Percentiles rank a stretch among this genome's conserved stretches.
phyloP scores from a whole-genome alignment of 2,113 vertebrate species.

The Desmodus rotundus region DNA sequence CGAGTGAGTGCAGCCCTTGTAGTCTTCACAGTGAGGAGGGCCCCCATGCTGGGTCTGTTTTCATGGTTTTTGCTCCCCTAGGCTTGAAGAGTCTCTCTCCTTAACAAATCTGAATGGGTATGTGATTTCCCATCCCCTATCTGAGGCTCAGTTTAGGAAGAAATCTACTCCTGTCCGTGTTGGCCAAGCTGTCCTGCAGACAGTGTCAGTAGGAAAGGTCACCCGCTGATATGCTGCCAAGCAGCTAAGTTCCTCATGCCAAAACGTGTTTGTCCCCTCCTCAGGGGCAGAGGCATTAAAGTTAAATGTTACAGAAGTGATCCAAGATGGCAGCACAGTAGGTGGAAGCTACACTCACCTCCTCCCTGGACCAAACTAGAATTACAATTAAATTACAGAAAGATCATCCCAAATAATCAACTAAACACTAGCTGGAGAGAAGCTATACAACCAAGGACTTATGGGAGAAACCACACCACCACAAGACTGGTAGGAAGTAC shows the following conservation, averaged over 20 bases:
- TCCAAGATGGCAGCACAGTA: too few relatives aligned
- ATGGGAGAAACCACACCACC: too few relatives aligned
- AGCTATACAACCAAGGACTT: too few relatives aligned
- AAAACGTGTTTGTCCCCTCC: slow-evolving; percentile 74
- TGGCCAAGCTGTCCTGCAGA: slow-evolving; percentile 76
- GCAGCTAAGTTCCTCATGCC: slow-evolving; percentile 74
- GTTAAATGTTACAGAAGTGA: slow-evolving; percentile 77
- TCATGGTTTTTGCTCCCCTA: slow-evolving; percentile 23
- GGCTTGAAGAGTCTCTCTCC: slow-evolving; percentile 28
- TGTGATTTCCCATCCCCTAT: slow-evolving; percentile 70
- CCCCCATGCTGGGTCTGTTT: not conserved
- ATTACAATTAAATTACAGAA: too few relatives aligned
- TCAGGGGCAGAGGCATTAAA: slow-evolving; percentile 77
- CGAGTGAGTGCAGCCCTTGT: not conserved
- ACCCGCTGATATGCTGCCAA: slow-evolving; percentile 77
- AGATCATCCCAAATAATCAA: too few relatives aligned
- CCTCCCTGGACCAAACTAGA: too few relatives aligned
- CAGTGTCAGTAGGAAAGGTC: slow-evolving; percentile 83
- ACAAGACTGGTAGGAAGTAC: too few relatives aligned
- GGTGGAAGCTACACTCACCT: too few relatives aligned
- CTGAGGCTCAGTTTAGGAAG: slow-evolving; percentile 61
- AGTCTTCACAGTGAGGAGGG: not conserved
- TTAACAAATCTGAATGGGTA: slow-evolving; percentile 67
- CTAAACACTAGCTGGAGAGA: too few relatives aligned
- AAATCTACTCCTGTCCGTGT: slow-evolving; percentile 77